Conservation (phyloP, 2,797 vertebrate species). For the Pachyuromys duprasi region DNA sequence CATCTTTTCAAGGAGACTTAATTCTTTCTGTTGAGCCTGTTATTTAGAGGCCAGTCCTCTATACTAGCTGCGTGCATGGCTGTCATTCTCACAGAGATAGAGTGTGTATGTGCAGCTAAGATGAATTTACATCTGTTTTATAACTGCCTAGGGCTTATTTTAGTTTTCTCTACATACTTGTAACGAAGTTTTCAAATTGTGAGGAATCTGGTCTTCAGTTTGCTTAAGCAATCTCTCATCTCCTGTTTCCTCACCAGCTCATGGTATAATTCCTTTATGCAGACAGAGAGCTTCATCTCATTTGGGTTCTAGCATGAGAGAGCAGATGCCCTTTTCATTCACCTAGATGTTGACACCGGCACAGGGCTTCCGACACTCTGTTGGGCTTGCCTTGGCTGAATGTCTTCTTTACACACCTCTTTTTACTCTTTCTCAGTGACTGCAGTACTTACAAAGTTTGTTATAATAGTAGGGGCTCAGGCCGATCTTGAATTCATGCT, state of each 20-base stretch:
- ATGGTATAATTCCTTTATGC: background rate
- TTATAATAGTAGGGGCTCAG: background rate
- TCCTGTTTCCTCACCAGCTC: background rate
- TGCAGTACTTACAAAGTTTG: background rate
- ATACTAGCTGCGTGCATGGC: background rate
- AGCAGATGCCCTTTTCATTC: background rate
- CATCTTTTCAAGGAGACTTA: background rate
- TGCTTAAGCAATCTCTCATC: background rate
- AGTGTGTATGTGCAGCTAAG: background rate
- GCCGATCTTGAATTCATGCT: background rate
- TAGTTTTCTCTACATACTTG: conserved; percentile 25
- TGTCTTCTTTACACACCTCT: background rate
- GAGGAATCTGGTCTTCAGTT: background rate
- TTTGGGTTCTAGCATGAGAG: background rate
- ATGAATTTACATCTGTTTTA: background rate
- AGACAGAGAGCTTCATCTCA: background rate
- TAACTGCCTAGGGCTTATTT: background rate
- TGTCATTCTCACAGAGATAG: background rate
- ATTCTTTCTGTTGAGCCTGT: background rate
- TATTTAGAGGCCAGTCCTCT: background rate
- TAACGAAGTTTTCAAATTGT: background rate
- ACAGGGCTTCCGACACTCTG: background rate
- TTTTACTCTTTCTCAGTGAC: background rate
- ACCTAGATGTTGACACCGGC: background rate
- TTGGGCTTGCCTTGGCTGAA: background rate